These are phyloP conservation scores for Notechis scutatus DNA, from an alignment of 2,113 vertebrate species.

Conservation along the genomic window DNA sequence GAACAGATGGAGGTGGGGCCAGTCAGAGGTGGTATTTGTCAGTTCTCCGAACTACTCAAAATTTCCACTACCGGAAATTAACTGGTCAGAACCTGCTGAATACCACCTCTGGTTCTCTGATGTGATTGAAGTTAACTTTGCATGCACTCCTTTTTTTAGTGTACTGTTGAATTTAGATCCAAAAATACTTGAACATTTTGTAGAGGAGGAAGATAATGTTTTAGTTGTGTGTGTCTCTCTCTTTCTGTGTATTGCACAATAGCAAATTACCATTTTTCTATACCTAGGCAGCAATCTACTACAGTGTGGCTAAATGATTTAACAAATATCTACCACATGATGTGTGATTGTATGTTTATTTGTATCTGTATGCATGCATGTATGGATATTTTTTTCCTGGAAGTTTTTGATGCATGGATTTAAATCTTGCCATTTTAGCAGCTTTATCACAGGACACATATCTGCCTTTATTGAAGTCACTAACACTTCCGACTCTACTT, in stretches of 20 bases:
- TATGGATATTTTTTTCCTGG: background rate
- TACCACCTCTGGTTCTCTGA: background rate
- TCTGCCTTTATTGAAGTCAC: background rate
- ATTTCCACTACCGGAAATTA: too few relatives aligned
- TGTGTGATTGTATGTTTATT: background rate
- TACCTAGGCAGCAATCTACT: background rate
- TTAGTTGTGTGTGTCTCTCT: too few relatives aligned
- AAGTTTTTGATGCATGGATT: background rate
- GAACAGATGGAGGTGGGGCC: too few relatives aligned
- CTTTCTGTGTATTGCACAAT: too few relatives aligned
- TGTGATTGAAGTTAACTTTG: background rate
- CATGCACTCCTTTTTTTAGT: background rate
- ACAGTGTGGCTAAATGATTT: background rate
- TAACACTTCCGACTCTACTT: background rate
- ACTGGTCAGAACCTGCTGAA: too few relatives aligned
- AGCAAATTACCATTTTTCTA: background rate
- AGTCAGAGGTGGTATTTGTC: too few relatives aligned
- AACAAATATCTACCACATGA: background rate
- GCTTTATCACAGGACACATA: background rate
- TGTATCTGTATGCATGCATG: background rate
- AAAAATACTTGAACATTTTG: background rate
- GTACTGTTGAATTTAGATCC: background rate
- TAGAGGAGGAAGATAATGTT: background rate
- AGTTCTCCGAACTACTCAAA: too few relatives aligned
- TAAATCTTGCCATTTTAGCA: background rate